Evolutionary conservation across 2,888 invertebrate species (phyloP).

Genomic region (Drosophila eohydei): DNA sequence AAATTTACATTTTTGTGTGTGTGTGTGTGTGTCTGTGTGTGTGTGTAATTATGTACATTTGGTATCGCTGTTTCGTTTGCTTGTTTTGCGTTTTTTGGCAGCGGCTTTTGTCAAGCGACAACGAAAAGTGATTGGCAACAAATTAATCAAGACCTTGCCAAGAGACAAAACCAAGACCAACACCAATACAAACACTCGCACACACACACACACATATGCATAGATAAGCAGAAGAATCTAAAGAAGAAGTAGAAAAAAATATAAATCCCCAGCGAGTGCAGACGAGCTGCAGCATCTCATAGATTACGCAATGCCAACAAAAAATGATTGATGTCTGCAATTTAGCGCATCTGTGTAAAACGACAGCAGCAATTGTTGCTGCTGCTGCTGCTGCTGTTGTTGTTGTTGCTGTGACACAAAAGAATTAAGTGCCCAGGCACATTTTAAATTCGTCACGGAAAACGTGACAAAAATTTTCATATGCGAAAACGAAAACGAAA

Average conservation of each 20-base stretch:
- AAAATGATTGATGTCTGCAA: constrained; percentile 78
- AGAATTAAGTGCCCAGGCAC: constrained; percentile 79
- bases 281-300: constrained; percentile 35
- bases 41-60: constrained; percentile 25
- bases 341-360: constrained; percentile 77
- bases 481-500: constrained; percentile 48
- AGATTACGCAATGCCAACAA: constrained; percentile 70
- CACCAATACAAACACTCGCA: constrained; percentile 17
- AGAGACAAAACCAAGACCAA: constrained; percentile 50
- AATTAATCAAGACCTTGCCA: constrained; percentile 79
- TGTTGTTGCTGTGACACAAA: constrained; percentile 57
- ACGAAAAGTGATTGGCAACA: constrained; percentile 78
- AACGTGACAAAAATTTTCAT: constrained; percentile 79
- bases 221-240: constrained; percentile 51
- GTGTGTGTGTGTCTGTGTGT: constrained; percentile 10
- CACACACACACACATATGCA: constrained; percentile 2
- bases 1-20: constrained; percentile 62
- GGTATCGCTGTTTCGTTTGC: constrained; percentile 51
- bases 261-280: constrained; percentile 1
- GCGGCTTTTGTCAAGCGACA: constrained; percentile 73
- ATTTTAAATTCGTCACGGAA: constrained; percentile 80
- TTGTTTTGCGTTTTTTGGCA: constrained; percentile 53
- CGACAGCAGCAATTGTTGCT: constrained; percentile 52
- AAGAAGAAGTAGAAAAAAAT: constrained; percentile 5
- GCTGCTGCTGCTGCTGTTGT: constrained; percentile 16